Conservation (phyloP, 2,113 vertebrate species). For the Podocnemis expansa region DNA sequence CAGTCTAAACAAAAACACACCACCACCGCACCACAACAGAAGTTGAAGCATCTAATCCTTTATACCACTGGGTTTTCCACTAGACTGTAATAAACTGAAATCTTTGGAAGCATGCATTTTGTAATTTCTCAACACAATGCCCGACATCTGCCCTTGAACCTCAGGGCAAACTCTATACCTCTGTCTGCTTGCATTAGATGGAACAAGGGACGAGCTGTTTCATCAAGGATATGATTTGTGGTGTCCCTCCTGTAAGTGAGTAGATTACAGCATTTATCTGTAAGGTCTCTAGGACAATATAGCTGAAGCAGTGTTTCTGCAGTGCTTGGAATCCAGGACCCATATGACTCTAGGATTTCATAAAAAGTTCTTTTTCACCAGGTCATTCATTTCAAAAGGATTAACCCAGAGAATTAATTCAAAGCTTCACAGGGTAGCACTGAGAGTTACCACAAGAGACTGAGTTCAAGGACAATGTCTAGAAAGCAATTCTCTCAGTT, state of each 20-base stretch:
- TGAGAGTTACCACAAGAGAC: background rate
- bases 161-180: background rate
- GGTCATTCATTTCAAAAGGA: background rate
- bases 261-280: background rate
- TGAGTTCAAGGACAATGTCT: background rate
- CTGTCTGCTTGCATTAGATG: background rate
- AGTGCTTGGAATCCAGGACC: background rate
- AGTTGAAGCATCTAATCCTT: background rate
- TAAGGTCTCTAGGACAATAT: background rate
- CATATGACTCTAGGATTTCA: background rate
- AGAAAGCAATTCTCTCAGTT: background rate
- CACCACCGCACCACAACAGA: background rate
- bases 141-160: background rate
- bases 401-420: background rate
- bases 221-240: background rate
- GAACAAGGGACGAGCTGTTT: background rate
- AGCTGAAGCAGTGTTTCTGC: background rate
- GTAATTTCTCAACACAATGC: background rate
- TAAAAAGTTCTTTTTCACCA: background rate
- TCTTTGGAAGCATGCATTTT: background rate
- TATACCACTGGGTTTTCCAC: background rate
- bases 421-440: background rate
- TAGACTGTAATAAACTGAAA: background rate
- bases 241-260: background rate
- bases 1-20: background rate